Conservation (phyloP, 2,797 vertebrate species). For the Pristis pectinata region DNA sequence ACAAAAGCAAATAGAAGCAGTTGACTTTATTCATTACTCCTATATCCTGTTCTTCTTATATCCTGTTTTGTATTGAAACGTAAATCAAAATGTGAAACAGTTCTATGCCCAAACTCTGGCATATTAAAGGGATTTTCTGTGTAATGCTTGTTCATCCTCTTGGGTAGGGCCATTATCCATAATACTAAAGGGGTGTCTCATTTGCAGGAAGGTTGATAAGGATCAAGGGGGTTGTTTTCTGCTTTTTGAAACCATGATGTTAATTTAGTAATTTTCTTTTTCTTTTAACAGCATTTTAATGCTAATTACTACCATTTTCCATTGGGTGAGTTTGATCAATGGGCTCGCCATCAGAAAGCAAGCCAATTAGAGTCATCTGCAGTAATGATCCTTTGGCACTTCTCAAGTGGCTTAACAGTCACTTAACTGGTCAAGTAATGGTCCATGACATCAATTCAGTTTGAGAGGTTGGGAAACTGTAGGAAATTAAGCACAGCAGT, state of each 20-base stretch:
- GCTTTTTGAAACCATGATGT: conserved; percentile 27
- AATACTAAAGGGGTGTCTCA: background rate
- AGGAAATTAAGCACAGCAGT: background rate
- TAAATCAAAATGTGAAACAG: background rate
- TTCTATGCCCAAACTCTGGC: background rate
- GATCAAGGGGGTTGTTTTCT: conserved; percentile 30
- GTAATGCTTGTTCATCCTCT: background rate
- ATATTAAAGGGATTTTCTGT: background rate
- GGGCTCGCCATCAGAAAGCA: conserved; percentile 14
- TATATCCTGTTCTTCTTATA: background rate
- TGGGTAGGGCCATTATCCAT: background rate
- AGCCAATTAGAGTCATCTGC: conserved; percentile 24
- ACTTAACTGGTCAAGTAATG: conserved; percentile 33
- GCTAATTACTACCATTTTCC: background rate
- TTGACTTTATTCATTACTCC: conserved; percentile 5
- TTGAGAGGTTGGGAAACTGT: background rate
- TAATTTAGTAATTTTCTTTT: conserved; percentile 23
- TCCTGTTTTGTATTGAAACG: background rate
- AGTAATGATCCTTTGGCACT: conserved; percentile 20
- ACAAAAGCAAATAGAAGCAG: conserved; percentile 2
- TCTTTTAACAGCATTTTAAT: conserved; percentile 30
- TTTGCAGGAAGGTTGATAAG: conserved; percentile 7
- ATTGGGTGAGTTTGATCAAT: conserved; percentile 21
- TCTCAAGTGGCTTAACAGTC: conserved; percentile 26
- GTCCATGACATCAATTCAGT: conserved; percentile 24